Conservation (phyloP, 1,140 invertebrate genomes). For the Ganaspis sp. region DNA sequence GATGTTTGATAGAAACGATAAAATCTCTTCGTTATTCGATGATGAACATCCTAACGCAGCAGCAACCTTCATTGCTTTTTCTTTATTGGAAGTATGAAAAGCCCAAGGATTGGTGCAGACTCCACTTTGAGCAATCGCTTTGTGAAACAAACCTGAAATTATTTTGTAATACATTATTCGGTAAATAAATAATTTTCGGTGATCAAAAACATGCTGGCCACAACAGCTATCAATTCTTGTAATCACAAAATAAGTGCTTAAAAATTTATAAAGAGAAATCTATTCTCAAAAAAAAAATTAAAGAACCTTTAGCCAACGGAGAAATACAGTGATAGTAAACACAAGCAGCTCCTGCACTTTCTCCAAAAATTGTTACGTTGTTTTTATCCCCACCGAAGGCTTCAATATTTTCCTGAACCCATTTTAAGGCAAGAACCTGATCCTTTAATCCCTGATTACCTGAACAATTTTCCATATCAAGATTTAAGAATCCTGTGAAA, state of each 20-base stretch:
- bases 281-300: not conserved
- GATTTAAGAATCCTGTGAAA: conserved; percentile 51
- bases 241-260: too few relatives aligned
- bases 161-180: too few relatives aligned
- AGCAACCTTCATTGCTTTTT: conserved; percentile 81
- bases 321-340: conserved; percentile 49
- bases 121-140: conserved; percentile 70
- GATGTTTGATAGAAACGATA: conserved; percentile 79
- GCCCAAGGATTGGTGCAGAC: conserved; percentile 87
- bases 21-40: conserved; percentile 75
- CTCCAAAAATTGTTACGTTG: conserved; percentile 53
- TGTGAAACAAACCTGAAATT: conserved; percentile 33
- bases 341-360: conserved; percentile 47
- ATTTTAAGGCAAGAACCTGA: conserved; percentile 53
- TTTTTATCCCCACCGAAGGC: conserved; percentile 58
- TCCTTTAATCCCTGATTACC: conserved; percentile 58
- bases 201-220: too few relatives aligned
- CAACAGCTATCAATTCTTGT: too few relatives aligned
- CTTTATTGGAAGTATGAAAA: conserved; percentile 78
- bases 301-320: conserved; percentile 72
- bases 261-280: conserved; percentile 43
- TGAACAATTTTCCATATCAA: conserved; percentile 52
- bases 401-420: conserved; percentile 60
- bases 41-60: conserved; percentile 77
- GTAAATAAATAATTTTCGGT: too few relatives aligned